Percentiles rank a stretch among this genome's conserved stretches.
These are phyloP conservation scores for Ips nitidus DNA, from an alignment of 1,140 invertebrate species.

Conservation along the genomic window DNA sequence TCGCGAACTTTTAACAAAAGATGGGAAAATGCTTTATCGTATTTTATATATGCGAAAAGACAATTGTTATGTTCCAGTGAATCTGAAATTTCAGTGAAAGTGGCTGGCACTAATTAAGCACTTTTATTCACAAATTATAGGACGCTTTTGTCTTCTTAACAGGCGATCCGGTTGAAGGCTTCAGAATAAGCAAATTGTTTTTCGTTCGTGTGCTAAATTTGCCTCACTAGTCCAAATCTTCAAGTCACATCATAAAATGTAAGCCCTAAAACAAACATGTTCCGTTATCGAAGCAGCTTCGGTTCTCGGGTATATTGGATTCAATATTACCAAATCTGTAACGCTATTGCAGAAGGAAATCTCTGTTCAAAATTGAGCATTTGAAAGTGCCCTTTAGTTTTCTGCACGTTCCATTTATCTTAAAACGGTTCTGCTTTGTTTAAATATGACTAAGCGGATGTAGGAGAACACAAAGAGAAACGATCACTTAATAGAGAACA, in stretches of 20 bases:
- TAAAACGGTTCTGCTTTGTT: not conserved
- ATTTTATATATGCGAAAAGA: conserved; percentile 39
- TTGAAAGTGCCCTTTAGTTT: not conserved
- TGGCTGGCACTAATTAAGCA: conserved; percentile 36
- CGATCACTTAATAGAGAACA: not conserved
- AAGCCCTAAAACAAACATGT: too few species aligned
- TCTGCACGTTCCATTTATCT: conserved; percentile 8
- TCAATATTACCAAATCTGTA: too few species aligned
- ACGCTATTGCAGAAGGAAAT: too few species aligned
- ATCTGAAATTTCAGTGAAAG: conserved; percentile 43
- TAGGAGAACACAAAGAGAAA: not conserved
- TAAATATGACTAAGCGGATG: conserved; percentile 3
- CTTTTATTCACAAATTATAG: conserved; percentile 34
- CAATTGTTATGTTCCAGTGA: conserved; percentile 42
- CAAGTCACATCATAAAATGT: too few species aligned
- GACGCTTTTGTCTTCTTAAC: conserved; percentile 21
- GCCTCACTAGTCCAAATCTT: too few species aligned
- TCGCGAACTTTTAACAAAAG: conserved; percentile 25
- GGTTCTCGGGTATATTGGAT: too few species aligned
- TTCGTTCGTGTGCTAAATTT: not conserved
- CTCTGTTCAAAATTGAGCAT: not conserved
- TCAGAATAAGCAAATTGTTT: not conserved
- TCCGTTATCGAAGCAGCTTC: too few species aligned
- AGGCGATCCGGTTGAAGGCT: conserved; percentile 22
- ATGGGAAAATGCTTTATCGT: conserved; percentile 19